Evolutionary conservation across 1,140 invertebrate species (phyloP).

Genomic region (Drosophila bifasciata): DNA sequence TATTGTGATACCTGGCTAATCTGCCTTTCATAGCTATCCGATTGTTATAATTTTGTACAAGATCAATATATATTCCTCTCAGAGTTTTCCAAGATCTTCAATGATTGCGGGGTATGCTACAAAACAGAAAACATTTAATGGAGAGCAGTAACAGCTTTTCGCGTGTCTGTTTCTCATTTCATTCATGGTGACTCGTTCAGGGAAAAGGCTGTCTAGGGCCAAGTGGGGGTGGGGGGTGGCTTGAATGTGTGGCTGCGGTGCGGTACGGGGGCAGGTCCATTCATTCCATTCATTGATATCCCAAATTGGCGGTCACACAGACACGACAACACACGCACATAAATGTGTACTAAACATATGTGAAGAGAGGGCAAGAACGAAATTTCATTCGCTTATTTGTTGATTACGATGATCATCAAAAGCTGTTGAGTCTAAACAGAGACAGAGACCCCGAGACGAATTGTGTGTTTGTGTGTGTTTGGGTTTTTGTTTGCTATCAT

Average conservation of each 20-base stretch:
- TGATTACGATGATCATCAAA: conserved; percentile 50
- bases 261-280: conserved; percentile 25
- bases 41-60: no score
- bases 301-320: conserved; percentile 62
- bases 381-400: conserved; percentile 32
- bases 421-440: conserved; percentile 37
- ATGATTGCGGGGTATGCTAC: neutral
- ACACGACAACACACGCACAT: conserved; percentile 1
- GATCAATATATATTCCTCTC: no score
- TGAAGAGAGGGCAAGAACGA: neutral
- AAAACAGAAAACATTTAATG: conserved; percentile 21
- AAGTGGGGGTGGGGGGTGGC: conserved; percentile 1
- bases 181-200: conserved; percentile 25
- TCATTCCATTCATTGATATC: conserved; percentile 61
- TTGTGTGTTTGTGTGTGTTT: conserved; percentile 35
- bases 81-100: no score
- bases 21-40: no score
- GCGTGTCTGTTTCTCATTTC: conserved; percentile 31
- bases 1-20: no score
- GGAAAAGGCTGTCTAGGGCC: neutral
- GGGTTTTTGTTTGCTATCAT: conserved; percentile 32
- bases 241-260: conserved; percentile 33
- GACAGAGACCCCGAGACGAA: conserved; percentile 8
- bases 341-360: neutral
- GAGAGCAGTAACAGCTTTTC: conserved; percentile 40